Evolutionary conservation across 2,113 vertebrate species (phyloP), one percentile per base, ranked within the genome.

Genomic region (Protomyctophum bolini): DNA sequence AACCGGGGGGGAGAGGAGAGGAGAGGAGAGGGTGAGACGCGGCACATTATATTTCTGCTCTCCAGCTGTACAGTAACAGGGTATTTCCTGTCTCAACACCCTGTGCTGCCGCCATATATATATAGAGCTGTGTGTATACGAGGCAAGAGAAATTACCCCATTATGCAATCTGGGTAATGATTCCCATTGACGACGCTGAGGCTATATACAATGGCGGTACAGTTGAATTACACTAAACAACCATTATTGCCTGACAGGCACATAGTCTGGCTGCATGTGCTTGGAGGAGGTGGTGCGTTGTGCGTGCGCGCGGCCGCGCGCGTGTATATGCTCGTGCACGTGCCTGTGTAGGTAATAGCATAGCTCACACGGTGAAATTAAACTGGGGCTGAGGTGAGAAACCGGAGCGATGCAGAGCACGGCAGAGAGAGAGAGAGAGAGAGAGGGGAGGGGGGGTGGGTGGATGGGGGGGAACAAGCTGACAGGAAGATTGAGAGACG

Each of bases 351-450:
- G 29, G 57, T 48, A 21, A 41, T 64, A 79, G 79, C 14, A 57
- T 0, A n/a, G 48, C 69, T 79, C 70, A 63, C 73, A 61, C 70
- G 0, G 69, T 52, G 73, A 89, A 88, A 91, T 87, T 89, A 86
- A 91, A 84, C 88, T 85, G 85, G 85, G 86, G 77, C 86, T 88
- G 81, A 88, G 85, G 85, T 89, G 86, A 87, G 89, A 84, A 21
- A 79, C 63, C 84, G 83, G 69, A 88, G 78, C 77, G 15, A 63
- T 66, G 73, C 72, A 3, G 33, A 1, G 33, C 33, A 41, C 33
- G 41, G 12, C 11, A 14, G 45, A 49, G 6, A 63, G 61, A 49
- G 61, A 63, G 28, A 4, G 6, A 58, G 33, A 56, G 45, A 51
- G 51, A 60, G 11, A 9, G 15, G 28, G 50, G 56, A 10, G 21